phyloP scores from a whole-genome alignment of 2,113 vertebrate genomes.

The Prinia subflava region DNA sequence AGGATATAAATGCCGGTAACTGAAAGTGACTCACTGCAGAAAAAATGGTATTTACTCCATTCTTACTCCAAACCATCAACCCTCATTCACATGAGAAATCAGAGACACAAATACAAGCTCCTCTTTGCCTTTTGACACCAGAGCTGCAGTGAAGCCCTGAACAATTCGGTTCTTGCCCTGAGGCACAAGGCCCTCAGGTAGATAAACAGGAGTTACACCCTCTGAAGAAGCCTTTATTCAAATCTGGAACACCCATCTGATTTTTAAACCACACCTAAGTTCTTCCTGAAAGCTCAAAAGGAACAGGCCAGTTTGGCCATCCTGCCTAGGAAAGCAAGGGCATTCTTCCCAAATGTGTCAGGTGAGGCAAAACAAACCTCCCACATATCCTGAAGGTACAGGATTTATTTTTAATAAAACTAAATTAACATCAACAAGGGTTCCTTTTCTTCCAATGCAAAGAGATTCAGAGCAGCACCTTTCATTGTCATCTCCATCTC shows the following conservation, averaged over 20 bases:
- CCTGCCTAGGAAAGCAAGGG: background rate
- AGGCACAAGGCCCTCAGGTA: background rate
- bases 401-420: background rate
- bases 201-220: background rate
- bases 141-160: background rate
- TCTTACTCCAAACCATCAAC: background rate
- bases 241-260: background rate
- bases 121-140: background rate
- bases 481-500: background rate
- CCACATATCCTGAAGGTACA: fast-evolving
- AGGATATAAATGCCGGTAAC: background rate
- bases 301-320: background rate
- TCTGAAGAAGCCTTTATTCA: background rate
- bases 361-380: background rate
- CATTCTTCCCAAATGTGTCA: background rate
- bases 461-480: background rate
- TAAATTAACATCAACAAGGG: background rate
- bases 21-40: background rate
- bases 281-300: background rate
- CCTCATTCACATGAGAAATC: background rate
- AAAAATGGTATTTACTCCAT: background rate
- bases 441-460: background rate
- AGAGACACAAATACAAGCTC: background rate
- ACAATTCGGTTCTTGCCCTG: background rate
- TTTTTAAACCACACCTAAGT: background rate